Conservation (phyloP, 1,140 invertebrate genomes). For the Euura lappo region DNA sequence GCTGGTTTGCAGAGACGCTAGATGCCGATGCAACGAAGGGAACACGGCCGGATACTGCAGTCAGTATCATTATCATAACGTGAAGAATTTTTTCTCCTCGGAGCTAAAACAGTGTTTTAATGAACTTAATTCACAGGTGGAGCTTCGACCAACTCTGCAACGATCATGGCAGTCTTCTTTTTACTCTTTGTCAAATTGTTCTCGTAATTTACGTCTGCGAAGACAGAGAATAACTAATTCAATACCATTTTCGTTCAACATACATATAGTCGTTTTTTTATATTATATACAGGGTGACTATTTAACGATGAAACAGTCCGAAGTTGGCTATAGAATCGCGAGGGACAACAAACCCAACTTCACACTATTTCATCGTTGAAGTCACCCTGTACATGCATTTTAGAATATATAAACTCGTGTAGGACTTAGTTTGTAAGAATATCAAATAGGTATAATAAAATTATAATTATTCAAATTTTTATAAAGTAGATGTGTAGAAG, state of each 20-base stretch:
- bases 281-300: neutral
- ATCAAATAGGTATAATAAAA: too few species aligned
- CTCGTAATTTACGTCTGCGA: neutral
- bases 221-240: too few species aligned
- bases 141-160: neutral
- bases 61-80: neutral
- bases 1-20: slow-evolving; percentile 25
- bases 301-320: neutral
- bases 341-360: neutral
- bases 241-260: too few species aligned
- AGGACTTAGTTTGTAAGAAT: too few species aligned
- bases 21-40: slow-evolving; percentile 31
- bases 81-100: neutral
- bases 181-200: neutral
- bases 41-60: neutral
- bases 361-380: too few species aligned
- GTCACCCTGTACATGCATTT: too few species aligned
- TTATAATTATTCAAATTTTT: too few species aligned
- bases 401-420: too few species aligned
- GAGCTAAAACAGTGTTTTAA: neutral
- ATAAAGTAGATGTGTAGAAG: too few species aligned
- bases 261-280: neutral
- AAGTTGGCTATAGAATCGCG: neutral
- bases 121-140: neutral
- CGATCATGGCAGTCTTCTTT: neutral